Conservation (phyloP, 2,888 invertebrate species). For the Hydropsyche betteni region DNA sequence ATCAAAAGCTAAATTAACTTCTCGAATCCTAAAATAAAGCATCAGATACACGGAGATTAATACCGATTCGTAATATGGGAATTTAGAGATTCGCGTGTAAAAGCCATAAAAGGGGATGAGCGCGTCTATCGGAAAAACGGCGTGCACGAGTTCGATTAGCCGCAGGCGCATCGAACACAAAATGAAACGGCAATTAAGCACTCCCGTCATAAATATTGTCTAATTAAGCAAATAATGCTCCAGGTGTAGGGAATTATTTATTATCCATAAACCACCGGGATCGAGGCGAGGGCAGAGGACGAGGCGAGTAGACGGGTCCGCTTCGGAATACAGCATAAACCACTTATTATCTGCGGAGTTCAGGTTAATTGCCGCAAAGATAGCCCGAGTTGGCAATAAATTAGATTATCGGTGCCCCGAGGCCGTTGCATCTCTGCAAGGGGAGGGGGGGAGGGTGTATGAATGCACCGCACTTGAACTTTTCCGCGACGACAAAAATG, state of each 20-base stretch:
- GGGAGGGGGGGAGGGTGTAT: background rate
- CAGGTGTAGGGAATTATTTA: slow-evolving; percentile 51
- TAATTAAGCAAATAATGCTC: slow-evolving; percentile 51
- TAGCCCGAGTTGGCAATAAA: slow-evolving; percentile 50
- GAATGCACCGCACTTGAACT: too few relatives aligned
- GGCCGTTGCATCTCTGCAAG: slow-evolving; percentile 12
- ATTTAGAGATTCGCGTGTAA: slow-evolving; percentile 15
- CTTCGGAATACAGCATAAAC: slow-evolving; percentile 40
- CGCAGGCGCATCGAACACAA: slow-evolving; percentile 41
- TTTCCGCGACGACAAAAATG: too few relatives aligned
- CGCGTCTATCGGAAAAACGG: slow-evolving; percentile 19
- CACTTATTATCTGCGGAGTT: slow-evolving; percentile 39
- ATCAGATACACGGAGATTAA: too few relatives aligned
- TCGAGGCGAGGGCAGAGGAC: slow-evolving; percentile 40
- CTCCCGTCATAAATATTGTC: slow-evolving; percentile 49
- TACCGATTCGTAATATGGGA: too few relatives aligned
- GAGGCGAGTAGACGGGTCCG: slow-evolving; percentile 20
- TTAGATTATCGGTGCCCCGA: slow-evolving; percentile 48
- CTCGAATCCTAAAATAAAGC: too few relatives aligned
- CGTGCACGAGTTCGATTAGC: slow-evolving; percentile 19
- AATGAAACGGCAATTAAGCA: slow-evolving; percentile 51
- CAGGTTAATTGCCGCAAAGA: slow-evolving; percentile 51
- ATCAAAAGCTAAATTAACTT: too few relatives aligned
- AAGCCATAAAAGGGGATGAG: slow-evolving; percentile 24
- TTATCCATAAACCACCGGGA: slow-evolving; percentile 50